Evolutionary conservation across 2,113 vertebrate genomes (phyloP).

Genomic region (Pitta sordida): DNA sequence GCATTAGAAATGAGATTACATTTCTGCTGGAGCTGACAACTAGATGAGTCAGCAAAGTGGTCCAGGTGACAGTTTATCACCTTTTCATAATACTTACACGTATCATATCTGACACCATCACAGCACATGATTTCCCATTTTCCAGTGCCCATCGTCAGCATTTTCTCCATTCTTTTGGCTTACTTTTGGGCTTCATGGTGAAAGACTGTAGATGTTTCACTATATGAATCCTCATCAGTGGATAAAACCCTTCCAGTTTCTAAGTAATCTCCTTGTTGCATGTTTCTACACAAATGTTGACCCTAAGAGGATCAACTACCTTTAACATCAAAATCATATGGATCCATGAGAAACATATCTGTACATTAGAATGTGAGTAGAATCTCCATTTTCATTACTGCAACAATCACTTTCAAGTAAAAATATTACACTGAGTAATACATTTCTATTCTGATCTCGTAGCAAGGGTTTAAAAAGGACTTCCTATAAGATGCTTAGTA

Average conservation of each 20-base stretch:
- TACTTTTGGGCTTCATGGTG: background rate
- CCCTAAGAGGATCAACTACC: too few species aligned
- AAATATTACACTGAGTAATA: background rate
- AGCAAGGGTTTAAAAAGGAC: background rate
- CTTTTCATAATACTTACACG: background rate
- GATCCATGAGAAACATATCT: background rate
- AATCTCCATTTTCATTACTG: background rate
- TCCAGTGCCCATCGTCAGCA: background rate
- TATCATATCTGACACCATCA: background rate
- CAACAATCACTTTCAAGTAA: background rate
- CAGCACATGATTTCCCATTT: background rate
- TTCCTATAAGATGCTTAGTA: background rate
- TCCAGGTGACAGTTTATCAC: background rate
- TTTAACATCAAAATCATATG: background rate
- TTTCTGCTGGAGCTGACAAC: background rate
- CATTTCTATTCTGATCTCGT: background rate
- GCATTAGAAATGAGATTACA: background rate
- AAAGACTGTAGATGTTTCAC: background rate
- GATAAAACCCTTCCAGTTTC: background rate
- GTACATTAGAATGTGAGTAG: background rate
- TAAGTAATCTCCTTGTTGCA: background rate
- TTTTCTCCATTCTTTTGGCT: background rate
- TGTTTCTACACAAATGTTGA: background rate
- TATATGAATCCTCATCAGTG: background rate
- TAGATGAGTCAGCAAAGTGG: background rate